phyloP scores from a whole-genome alignment of 2,797 vertebrate genomes.

The Sebastolobus alascanus region DNA sequence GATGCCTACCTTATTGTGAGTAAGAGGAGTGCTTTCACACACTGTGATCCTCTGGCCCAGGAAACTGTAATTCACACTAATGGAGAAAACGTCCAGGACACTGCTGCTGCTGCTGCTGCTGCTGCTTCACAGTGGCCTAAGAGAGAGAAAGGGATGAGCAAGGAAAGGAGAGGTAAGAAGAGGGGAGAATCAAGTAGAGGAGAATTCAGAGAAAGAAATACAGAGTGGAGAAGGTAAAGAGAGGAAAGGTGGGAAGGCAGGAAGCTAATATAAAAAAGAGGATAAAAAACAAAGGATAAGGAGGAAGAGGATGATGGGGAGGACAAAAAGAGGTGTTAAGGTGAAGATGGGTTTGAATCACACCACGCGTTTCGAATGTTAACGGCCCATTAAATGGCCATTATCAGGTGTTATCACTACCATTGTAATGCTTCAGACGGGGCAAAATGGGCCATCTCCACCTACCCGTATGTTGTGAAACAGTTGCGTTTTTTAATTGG shows the following conservation, averaged over 20 bases:
- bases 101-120: conserved; percentile 6
- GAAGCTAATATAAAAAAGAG: too few relatives aligned
- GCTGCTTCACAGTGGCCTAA: conserved; percentile 7
- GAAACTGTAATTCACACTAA: conserved; percentile 63
- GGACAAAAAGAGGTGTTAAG: background rate
- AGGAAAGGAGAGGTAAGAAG: background rate
- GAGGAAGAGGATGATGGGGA: background rate
- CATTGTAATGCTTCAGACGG: background rate
- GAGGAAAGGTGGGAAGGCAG: background rate
- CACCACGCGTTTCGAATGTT: background rate
- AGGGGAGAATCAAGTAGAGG: background rate
- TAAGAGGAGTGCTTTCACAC: conserved; percentile 46
- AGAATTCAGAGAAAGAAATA: background rate
- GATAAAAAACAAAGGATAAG: background rate
- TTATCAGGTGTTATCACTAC: background rate
- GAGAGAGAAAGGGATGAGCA: background rate
- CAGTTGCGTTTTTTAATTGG: too few relatives aligned
- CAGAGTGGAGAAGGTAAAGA: background rate
- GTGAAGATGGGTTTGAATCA: background rate
- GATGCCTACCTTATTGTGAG: conserved; percentile 45
- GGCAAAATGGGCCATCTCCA: background rate
- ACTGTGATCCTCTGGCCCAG: conserved; percentile 38
- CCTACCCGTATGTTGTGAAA: background rate
- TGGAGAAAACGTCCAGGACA: conserved; percentile 42
- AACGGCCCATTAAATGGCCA: background rate